A percentile compares a stretch with the other conserved stretches of the same genome.
Conservation (phyloP, 2,113 vertebrate species). For the Hydrochoerus hydrochaeris region DNA sequence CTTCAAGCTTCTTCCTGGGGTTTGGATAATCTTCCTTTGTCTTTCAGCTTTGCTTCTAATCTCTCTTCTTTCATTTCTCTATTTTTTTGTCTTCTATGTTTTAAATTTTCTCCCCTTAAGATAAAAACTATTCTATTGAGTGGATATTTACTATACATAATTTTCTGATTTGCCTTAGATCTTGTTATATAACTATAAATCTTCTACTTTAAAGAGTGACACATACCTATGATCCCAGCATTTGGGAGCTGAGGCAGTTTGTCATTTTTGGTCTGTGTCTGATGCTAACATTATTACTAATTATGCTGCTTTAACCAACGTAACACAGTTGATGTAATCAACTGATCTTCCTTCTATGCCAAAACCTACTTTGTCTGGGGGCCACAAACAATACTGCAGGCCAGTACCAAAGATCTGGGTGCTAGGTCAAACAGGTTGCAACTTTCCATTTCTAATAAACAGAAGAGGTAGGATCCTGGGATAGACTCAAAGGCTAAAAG, state of each 20-base stretch:
- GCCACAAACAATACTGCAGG: background rate
- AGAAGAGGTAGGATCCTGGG: background rate
- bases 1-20: background rate
- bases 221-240: no score
- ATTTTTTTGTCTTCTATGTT: background rate
- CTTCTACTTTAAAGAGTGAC: no score
- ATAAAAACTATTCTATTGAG: background rate
- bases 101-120: background rate
- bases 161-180: background rate
- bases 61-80: background rate
- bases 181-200: background rate
- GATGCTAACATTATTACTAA: background rate
- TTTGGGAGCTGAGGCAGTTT: no score
- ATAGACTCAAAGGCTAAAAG: background rate
- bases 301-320: background rate
- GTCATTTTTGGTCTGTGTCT: background rate
- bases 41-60: background rate
- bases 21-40: background rate
- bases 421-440: background rate
- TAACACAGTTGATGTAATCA: background rate
- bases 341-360: background rate
- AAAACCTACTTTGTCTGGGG: background rate
- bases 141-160: background rate
- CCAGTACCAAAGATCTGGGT: background rate
- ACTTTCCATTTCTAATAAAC: background rate